These are phyloP conservation scores for Aviceda subcristata DNA, from an alignment of 2,113 vertebrate species.

Conservation along the genomic window DNA sequence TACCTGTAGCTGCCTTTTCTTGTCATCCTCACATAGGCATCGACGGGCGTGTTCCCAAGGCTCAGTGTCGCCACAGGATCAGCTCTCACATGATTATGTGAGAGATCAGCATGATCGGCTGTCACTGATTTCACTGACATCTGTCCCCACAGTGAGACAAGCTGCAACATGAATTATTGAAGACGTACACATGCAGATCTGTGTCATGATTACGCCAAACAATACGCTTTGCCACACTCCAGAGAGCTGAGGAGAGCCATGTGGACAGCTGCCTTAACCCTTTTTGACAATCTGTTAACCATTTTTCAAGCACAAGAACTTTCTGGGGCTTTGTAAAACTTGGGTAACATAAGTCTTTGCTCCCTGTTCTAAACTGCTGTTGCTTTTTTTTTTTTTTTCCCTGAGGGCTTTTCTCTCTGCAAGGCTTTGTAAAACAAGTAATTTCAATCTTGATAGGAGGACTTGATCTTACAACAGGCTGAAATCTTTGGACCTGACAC, in stretches of 20 bases:
- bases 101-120: constrained; percentile 89
- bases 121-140: constrained; percentile 91
- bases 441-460: not conserved
- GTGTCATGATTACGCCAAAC: constrained; percentile 72
- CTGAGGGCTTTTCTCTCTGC: not conserved
- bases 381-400: not conserved
- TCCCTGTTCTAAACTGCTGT: not conserved
- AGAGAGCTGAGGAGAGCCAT: constrained; percentile 44
- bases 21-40: not conserved
- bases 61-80: constrained; percentile 76
- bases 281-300: constrained; percentile 64
- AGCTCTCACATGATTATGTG: constrained; percentile 78
- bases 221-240: constrained; percentile 67
- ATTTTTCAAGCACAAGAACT: constrained; percentile 14
- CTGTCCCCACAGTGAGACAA: constrained; percentile 89
- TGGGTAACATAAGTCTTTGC: not conserved
- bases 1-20: not conserved
- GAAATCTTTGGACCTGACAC: rapidly evolving
- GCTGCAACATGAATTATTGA: constrained; percentile 85
- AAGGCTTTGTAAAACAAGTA: not conserved
- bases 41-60: constrained; percentile 67
- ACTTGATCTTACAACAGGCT: not conserved
- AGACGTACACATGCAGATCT: constrained; percentile 78
- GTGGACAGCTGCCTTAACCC: constrained; percentile 72
- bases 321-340: not conserved